Base-by-base conservation (phyloP, 2,888 invertebrate genomes). In the Philhelius pedissequus region DNA sequence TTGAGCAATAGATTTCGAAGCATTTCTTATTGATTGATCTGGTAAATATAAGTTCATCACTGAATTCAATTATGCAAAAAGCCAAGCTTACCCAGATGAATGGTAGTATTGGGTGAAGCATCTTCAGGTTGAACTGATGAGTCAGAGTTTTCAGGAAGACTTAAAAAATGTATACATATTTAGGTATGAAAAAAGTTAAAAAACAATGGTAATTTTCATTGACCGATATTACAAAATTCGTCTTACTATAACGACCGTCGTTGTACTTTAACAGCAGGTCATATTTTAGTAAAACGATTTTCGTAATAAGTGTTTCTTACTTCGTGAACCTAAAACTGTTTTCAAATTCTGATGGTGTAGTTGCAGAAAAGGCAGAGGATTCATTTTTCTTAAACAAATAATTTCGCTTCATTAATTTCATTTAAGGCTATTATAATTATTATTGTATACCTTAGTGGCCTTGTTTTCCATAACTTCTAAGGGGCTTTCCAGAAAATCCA, bases 321-420 rank as follows among this genome's bases (percentile, higher is more conserved):
- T 79, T 75, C 35, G 18, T 50, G 27, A 79, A 64, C 35, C 79
- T 58, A 45, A 75, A 83, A 75, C 79, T 75, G 18, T 70, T 68
- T 30, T 70, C 74, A 8, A 73, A 38, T 66, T 83, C 83, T 30
- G 79, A 70, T 20, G 70, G 43, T 15, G 70, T 30, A 32, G 74
- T 45, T 35, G 50, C 54, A 27, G 79, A 75, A 11, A 68, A 79
- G 8, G 27, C 30, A 15, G 69, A 40, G 20, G 79, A 70, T 27
- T 75, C 74, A 45, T 70, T 58, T 22, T 18, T 52, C 83, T 83
- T 18, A 4, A 50, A 11, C n/a, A 40, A 38, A 52, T 25, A 11
- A 25, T 13, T 11, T 11, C 20, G 25, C 3, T 7, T 0, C 11
- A 22, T 25, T 48, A 13, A 0, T 0, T 22, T 20, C 5, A 38